These are phyloP conservation scores for Pagetopsis macropterus DNA, from an alignment of 2,797 vertebrate species.

Conservation along the genomic window DNA sequence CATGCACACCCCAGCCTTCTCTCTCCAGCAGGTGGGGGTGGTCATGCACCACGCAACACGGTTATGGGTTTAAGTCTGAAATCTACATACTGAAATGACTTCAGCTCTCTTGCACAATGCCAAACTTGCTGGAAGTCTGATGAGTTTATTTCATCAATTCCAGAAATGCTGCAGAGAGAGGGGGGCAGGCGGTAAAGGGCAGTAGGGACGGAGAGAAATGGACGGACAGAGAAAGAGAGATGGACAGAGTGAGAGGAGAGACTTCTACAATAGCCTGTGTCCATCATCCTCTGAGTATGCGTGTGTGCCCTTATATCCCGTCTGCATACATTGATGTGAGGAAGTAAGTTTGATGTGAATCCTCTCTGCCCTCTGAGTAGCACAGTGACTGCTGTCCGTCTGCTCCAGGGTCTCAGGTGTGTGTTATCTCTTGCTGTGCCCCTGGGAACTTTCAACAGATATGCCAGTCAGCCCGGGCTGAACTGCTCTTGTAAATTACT, in stretches of 20 bases:
- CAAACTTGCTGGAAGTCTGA: constrained; percentile 81
- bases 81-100: constrained; percentile 83
- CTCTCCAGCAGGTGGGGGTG: constrained; percentile 81
- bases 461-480: constrained; percentile 76
- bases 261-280: constrained; percentile 72
- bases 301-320: constrained; percentile 26
- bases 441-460: constrained; percentile 81
- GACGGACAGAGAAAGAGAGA: neutral
- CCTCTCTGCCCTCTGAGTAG: constrained; percentile 71
- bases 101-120: constrained; percentile 77
- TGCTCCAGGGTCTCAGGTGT: constrained; percentile 83
- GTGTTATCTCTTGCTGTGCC: constrained; percentile 77
- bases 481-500: constrained; percentile 83
- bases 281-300: constrained; percentile 55
- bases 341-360: constrained; percentile 74
- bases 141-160: constrained; percentile 82
- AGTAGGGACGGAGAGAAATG: neutral
- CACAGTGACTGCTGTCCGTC: constrained; percentile 74
- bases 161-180: constrained; percentile 67
- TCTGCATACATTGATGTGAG: constrained; percentile 60
- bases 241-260: constrained; percentile 52
- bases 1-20: constrained; percentile 73
- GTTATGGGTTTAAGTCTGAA: constrained; percentile 81
- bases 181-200: constrained; percentile 6
- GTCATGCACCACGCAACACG: constrained; percentile 78